Base-by-base conservation (phyloP, 2,113 vertebrate species). In the Zosterops hypoxanthus region DNA sequence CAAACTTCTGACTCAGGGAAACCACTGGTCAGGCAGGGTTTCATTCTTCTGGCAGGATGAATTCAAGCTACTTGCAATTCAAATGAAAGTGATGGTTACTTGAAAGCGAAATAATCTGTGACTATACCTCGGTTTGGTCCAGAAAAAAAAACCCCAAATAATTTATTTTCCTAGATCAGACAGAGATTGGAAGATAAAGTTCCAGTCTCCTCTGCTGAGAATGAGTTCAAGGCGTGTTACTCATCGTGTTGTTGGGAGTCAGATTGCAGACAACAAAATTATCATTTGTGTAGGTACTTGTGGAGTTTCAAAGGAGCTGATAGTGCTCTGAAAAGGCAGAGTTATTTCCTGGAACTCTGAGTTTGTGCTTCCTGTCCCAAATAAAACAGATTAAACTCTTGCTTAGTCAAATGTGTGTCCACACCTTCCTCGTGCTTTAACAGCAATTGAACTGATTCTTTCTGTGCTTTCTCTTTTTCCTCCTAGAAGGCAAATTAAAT, bases 71-170 rank as follows among this genome's bases (percentile, higher is more conserved):
- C 68, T 88, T 76, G 66, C 80, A 94, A 85, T 80, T 94, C 85
- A 92, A 86, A 82, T 71, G 81, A 66, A 87, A 90, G 61, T 42
- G 79, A 75, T 71, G 93, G 83, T 57, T 97, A 78, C 82, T 95
- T 95, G 79, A 36, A 83, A 91, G 82, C 1, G 19, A 78, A 81
- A 50, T 78, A 44, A 50, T 26, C 3, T 36, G 26, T 79, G 47
- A 56, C 77, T 80, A 3, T 57, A 34, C 52, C 57, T 88, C 53
- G 59, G 12, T 63, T 71, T 82, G 63, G 78, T 66, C 92, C 42
- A 76, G 80, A 73, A 94, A 82, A 36, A 39, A 34, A 39, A 80
- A 52, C 8, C 56, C 60, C 64, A 47, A 63, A 81, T 87, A 71
- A 91, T 93, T 83, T 61, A 59, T 94, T 73, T 86, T 73, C 14